phyloP scores from a whole-genome alignment of 2,797 vertebrate species.

The Carapus acus region DNA sequence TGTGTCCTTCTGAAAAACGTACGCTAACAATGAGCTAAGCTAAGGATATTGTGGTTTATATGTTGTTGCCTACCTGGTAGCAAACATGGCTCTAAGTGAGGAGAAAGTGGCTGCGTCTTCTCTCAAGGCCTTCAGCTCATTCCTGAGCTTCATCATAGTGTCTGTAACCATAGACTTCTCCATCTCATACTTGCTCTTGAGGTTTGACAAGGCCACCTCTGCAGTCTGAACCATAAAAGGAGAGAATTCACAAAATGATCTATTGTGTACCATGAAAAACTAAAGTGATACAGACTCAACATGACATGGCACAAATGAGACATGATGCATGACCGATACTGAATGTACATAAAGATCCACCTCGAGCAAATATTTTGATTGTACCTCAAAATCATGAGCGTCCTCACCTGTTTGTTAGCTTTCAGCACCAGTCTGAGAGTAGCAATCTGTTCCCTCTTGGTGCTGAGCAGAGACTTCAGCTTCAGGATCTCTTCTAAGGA shows the following conservation, averaged over 20 bases:
- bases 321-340: no score
- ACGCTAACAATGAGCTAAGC: no score
- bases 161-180: constrained; percentile 95
- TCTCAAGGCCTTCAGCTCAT: constrained; percentile 93
- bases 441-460: constrained; percentile 94
- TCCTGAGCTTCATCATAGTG: constrained; percentile 94
- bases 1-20: no score
- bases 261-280: no score
- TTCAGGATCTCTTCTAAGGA: constrained; percentile 96
- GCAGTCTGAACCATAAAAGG: constrained; percentile 77
- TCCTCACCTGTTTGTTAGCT: constrained; percentile 92
- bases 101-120: constrained; percentile 98
- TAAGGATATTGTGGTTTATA: no score
- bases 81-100: constrained; percentile 94
- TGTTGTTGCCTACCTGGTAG: constrained; percentile 72
- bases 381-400: no score
- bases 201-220: constrained; percentile 87
- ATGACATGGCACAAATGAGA: no score
- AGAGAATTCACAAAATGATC: no score
- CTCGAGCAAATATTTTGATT: no score
- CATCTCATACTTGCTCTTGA: constrained; percentile 96
- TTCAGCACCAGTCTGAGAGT: constrained; percentile 91
- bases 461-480: constrained; percentile 91
- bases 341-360: no score
- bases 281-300: no score